Evolutionary conservation across 1,140 invertebrate genomes (phyloP).

Genomic region (Dysdera silvatica): DNA sequence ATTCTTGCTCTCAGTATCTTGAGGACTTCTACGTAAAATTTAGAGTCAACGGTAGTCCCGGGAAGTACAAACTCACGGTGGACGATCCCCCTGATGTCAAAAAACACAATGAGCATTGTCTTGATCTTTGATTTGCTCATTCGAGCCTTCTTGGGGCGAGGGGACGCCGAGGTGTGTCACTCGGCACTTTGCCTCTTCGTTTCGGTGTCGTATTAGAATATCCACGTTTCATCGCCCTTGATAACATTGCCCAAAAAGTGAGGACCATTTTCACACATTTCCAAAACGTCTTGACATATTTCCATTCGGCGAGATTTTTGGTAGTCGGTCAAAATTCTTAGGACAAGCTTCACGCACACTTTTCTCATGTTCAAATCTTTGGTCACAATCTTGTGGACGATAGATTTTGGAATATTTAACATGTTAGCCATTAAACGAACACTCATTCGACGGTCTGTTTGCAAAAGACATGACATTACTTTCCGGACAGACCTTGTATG

Average conservation of each 20-base stretch:
- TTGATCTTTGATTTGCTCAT: too few relatives aligned
- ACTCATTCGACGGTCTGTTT: neutral
- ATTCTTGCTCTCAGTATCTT: conserved; percentile 7
- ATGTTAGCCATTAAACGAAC: neutral
- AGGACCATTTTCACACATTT: too few relatives aligned
- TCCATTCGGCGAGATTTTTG: neutral
- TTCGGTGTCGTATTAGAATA: neutral
- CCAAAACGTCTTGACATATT: neutral
- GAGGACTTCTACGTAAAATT: conserved; percentile 12
- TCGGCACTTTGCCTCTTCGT: neutral
- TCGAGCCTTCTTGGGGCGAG: too few relatives aligned
- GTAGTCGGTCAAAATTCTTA: neutral
- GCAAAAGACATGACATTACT: too few relatives aligned
- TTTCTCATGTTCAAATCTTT: neutral
- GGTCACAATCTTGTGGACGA: neutral
- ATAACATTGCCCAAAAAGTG: too few relatives aligned
- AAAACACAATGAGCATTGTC: too few relatives aligned
- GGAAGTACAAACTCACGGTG: conserved; percentile 13
- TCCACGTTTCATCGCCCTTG: neutral
- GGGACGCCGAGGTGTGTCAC: neutral
- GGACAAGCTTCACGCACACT: neutral
- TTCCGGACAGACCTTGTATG: too few relatives aligned
- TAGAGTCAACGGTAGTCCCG: conserved; percentile 1
- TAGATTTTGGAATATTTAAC: neutral
- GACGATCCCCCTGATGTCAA: conserved; percentile 4